Base-by-base conservation (phyloP, 2,888 invertebrate species). In the Allolobophora icterica region DNA sequence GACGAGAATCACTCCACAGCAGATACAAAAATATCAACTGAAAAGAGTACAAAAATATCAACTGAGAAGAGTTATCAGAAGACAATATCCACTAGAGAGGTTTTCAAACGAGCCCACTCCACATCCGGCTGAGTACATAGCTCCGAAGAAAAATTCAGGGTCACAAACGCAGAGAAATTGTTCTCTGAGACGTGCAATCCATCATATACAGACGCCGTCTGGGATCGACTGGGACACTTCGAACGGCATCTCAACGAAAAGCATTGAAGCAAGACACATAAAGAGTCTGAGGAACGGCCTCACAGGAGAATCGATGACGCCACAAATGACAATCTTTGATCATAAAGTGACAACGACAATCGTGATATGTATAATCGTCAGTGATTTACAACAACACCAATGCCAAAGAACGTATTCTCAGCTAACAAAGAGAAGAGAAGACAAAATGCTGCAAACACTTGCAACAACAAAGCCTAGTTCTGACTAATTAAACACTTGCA, bases 111-210 rank as follows among this genome's bases (percentile, higher is more conserved):
- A 71, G 8, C 30, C n/a, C n/a, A 11, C n/a, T 11, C 71, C n/a
- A 71, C 71, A 71, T 71, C 71, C 30, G 30, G 71, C 71, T n/a
- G 71, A n/a, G 71, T n/a, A 13, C n/a, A n/a, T 13, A 30, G 71
- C 71, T 71, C 30, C 6, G 71, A 71, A 71, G n/a, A 71, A 71
- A 71, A 71, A 71, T n/a, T n/a, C n/a, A n/a, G n/a, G n/a, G n/a
- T n/a, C n/a, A n/a, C n/a, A n/a, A n/a, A n/a, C n/a, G 71, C 71
- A 71, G 71, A n/a, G 71, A 71, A 71, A 71, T 71, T 71, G n/a
- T 71, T 71, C 71, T 8, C 11, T 71, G 71, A n/a, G 71, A 71
- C 11, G 71, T 71, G 71, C 71, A 1, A 71, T 71, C 71, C 71
- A 71, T 71, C 71, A 71, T 71, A n/a, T 8, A n/a, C n/a, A 71